Evolutionary conservation across 1,140 invertebrate species (phyloP).

Genomic region (Zaprionus taronus): DNA sequence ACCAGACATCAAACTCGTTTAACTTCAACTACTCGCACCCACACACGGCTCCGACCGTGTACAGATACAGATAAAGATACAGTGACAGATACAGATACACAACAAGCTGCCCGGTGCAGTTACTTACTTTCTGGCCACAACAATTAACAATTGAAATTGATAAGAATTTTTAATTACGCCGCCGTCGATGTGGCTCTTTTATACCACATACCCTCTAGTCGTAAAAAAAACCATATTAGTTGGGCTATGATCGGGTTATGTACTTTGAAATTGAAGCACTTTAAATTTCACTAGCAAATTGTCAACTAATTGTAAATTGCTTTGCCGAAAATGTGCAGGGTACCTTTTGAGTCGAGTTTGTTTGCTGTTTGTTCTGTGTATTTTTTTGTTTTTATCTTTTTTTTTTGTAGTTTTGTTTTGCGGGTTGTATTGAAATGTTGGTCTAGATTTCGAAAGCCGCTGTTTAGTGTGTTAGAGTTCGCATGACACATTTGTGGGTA

Average conservation of each 20-base stretch:
- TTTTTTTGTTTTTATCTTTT: conserved; percentile 33
- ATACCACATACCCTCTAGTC: conserved; percentile 23
- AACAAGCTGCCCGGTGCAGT: conserved; percentile 6
- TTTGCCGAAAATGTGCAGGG: background rate
- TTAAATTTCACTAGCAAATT: background rate
- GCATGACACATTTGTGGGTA: conserved; percentile 24
- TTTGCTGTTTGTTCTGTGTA: conserved; percentile 3
- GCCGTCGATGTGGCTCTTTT: conserved; percentile 34
- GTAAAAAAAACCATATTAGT: background rate
- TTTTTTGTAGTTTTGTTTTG: conserved; percentile 15
- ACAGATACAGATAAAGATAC: conserved; percentile 10
- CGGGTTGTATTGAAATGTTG: conserved; percentile 46
- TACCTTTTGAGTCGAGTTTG: background rate
- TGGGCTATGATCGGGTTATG: background rate
- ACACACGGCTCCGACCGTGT: background rate
- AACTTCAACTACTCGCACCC: background rate
- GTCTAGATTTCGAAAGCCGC: conserved; percentile 35
- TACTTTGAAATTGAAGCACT: background rate
- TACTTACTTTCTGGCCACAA: conserved; percentile 55
- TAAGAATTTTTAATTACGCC: conserved; percentile 76
- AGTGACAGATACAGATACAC: conserved; percentile 33
- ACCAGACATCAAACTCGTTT: background rate
- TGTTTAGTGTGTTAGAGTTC: conserved; percentile 13
- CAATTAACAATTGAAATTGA: conserved; percentile 79
- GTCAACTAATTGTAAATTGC: background rate